Evolutionary conservation across 2,113 vertebrate species (phyloP), one percentile per base, ranked within the genome.

Genomic region (Hystrix cristata): DNA sequence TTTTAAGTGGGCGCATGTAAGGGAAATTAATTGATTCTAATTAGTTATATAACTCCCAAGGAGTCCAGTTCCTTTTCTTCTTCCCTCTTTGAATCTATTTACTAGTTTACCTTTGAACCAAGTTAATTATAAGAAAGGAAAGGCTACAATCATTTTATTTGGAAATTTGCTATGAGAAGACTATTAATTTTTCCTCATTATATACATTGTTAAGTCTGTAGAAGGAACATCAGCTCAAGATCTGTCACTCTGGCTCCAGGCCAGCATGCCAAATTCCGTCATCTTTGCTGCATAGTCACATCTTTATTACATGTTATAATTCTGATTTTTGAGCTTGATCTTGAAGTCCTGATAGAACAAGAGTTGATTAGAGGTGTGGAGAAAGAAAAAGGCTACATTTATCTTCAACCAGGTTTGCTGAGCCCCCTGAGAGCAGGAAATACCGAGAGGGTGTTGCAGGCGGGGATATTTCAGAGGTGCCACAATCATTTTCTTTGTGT

Each of bases 251-350:
- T 98, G 93, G 95, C 97, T 91, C 71, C 43, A 21, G 96, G 90
- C 92, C 94, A 82, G 38, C 15, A 38, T 93, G 94, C 76, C 96
- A 91, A 97, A 84, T 93, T 94, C 18, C 90, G 96, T 97, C 9
- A 1, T 88, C 87, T 91, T 97, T 98, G 62, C 93, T 91, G 87
- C 78, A 21, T 87, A 97, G 97, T 84, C 92, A 71, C 86, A 91
- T 98, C 90, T 97, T 97, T 97, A 98, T 97, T 97, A 76, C 74
- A 91, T 92, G 94, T 96, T 97, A 87, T 81, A 95, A 96, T 97
- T 97, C 95, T 98, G 83, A 90, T 78, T 82, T 94, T 90, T 90
- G 96, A 97, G 91, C 53, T 95, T 74, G 82, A 87, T 85, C 93
- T 57, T 91, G 69, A 87, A 69, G 69, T 67, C 51, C 88, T 94